Percentiles rank a stretch among this genome's conserved stretches.
These are phyloP conservation scores for Sinocyclocheilus rhinocerous DNA, from an alignment of 2,113 vertebrate species.

Conservation along the genomic window DNA sequence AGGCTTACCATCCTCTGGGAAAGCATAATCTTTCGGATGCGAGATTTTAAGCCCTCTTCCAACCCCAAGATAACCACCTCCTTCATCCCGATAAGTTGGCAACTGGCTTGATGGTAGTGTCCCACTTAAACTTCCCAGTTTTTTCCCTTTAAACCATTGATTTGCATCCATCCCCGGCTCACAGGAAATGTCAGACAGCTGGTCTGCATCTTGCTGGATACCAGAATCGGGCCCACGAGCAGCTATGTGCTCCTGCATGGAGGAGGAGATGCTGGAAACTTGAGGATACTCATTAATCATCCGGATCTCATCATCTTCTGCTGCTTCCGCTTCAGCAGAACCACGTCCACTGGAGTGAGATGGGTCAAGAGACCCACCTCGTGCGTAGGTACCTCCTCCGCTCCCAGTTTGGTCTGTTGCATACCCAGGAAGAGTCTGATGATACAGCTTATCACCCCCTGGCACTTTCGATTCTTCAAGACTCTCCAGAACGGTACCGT, in stretches of 20 bases:
- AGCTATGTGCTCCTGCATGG: slow-evolving; percentile 89
- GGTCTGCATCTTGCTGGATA: slow-evolving; percentile 96
- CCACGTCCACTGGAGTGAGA: slow-evolving; percentile 96
- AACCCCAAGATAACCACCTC: slow-evolving; percentile 82
- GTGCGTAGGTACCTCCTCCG: slow-evolving; percentile 79
- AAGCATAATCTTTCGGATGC: slow-evolving; percentile 89
- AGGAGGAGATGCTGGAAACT: slow-evolving; percentile 90
- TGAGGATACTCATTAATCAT: slow-evolving; percentile 98
- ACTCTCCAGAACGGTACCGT: slow-evolving; percentile 84
- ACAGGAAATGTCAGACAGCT: slow-evolving; percentile 94
- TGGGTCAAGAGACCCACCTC: slow-evolving; percentile 93
- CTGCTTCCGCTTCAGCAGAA: slow-evolving; percentile 88
- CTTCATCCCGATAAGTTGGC: slow-evolving; percentile 85
- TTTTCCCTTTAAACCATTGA: slow-evolving; percentile 95
- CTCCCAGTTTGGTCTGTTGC: slow-evolving; percentile 72
- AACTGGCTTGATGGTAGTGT: slow-evolving; percentile 86
- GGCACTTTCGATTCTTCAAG: slow-evolving; percentile 79
- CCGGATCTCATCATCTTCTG: slow-evolving; percentile 95
- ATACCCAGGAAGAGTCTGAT: slow-evolving; percentile 91
- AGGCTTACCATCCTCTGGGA: slow-evolving; percentile 95
- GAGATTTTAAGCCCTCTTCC: slow-evolving; percentile 88
- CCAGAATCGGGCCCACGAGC: slow-evolving; percentile 94
- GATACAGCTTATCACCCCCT: slow-evolving; percentile 85
- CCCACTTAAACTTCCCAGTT: slow-evolving; percentile 81
- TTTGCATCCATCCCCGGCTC: slow-evolving; percentile 85